These are phyloP conservation scores for Pomatorhinus ruficollis DNA, from an alignment of 2,113 vertebrate genomes.

Conservation along the genomic window DNA sequence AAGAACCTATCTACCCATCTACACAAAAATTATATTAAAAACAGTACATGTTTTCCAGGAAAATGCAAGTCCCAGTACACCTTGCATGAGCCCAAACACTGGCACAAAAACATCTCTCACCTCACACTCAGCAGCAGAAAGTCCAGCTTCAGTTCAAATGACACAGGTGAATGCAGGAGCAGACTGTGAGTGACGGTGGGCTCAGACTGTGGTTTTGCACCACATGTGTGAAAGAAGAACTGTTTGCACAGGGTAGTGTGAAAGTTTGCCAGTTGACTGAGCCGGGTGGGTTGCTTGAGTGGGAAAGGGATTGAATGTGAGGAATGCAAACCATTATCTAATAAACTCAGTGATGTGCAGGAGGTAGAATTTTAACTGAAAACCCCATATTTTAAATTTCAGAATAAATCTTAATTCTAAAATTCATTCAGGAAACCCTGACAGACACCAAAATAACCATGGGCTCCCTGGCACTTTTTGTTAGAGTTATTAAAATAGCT, in stretches of 20 bases:
- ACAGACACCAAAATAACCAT: neutral
- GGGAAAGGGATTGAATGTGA: neutral
- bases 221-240: neutral
- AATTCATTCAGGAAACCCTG: neutral
- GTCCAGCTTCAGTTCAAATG: neutral
- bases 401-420: neutral
- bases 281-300: neutral
- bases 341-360: neutral
- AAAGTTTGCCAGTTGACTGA: neutral
- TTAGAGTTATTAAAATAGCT: neutral
- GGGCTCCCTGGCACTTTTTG: neutral
- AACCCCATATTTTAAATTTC: neutral
- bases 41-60: neutral
- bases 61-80: neutral
- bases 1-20: neutral
- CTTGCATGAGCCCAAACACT: fast-evolving
- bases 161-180: neutral
- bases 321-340: neutral
- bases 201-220: neutral
- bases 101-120: neutral
- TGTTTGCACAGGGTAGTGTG: neutral
- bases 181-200: neutral
- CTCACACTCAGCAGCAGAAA: neutral
- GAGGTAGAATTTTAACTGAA: neutral
- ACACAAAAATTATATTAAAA: neutral